Base-by-base conservation (phyloP, 1,140 invertebrate genomes). In the Leptopilina clavipes region DNA sequence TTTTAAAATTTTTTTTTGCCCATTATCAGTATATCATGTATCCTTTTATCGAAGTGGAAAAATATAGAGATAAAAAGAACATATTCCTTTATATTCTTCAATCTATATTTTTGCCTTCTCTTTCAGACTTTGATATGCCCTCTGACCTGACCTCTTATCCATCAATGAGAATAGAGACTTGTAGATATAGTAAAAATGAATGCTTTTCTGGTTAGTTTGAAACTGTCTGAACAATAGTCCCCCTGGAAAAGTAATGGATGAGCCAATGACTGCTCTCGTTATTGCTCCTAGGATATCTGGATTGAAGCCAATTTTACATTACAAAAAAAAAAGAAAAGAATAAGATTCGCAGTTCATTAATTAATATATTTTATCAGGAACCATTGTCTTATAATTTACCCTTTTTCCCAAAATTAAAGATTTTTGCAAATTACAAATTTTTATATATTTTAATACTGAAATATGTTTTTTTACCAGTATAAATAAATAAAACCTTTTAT, bases 91-190 rank as follows among this genome's bases (percentile, higher is more conserved):
- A 44, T 48, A 10, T 25, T 52, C n/a, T 52, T 17, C 48, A 17
- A 52, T 54, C 19, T 37, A 44, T 71, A 76, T 59, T 44, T 45
- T 65, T 73, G 48, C 37, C 19, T 37, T 65, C 54, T 65, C 77
- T 72, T 37, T 73, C 48, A 22, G 14, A 40, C 65, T 73, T 31
- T 25, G n/a, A 22, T 52, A 31, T 19, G 18, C 25, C 65, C 73
- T 56, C 18, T 78, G 31, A 14, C 65, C 79, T 74, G 76, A 70
- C 74, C 70, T 73, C 72, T 81, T 75, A 11, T 54, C 52, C 44
- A 19, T 72, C 72, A 52, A 52, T 52, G 48, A 52, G 48, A 52
- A 52, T 52, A 17, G 48, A 52, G 17, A 52, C 48, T 52, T 52
- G 48, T 52, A 52, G 48, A 52, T 52, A n/a, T 52, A 17, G 48